Conservation (phyloP, 1,140 invertebrate genomes). For the Hypothenemus hampei region DNA sequence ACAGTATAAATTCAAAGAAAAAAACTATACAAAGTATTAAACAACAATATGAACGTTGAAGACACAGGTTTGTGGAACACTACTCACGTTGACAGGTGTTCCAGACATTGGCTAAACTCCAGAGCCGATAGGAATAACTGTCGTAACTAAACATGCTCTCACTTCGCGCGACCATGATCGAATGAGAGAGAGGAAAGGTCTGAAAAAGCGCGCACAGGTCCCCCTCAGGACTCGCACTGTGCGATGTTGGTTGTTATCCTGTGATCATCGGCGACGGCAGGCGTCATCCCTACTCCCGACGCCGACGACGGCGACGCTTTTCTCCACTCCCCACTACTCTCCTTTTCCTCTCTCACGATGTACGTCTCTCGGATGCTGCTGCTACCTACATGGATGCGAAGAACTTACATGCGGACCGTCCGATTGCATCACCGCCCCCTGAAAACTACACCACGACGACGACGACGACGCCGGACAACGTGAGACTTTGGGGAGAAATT, state of each 20-base stretch:
- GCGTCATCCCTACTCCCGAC: constrained; percentile 40
- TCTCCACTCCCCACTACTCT: too few species aligned
- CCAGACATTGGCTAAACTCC: constrained; percentile 67
- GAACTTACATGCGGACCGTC: constrained; percentile 14
- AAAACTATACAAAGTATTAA: too few species aligned
- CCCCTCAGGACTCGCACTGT: constrained; percentile 29
- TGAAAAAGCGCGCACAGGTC: constrained; percentile 37
- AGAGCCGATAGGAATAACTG: constrained; percentile 64
- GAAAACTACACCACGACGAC: constrained; percentile 10
- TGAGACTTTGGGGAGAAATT: not conserved
- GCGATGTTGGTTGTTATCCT: constrained; percentile 28
- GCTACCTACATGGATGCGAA: constrained; percentile 36
- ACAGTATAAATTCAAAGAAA: too few species aligned
- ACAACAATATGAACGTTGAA: not conserved
- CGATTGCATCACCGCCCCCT: constrained; percentile 33
- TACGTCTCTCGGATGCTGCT: constrained; percentile 20
- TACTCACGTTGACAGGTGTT: constrained; percentile 64
- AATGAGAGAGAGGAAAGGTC: constrained; percentile 38
- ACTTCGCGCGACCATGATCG: constrained; percentile 61
- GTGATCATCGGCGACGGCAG: constrained; percentile 55
- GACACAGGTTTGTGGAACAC: constrained; percentile 10
- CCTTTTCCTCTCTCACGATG: constrained; percentile 11
- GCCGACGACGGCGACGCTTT: constrained; percentile 32
- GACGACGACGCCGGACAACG: constrained; percentile 5
- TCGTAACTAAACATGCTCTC: constrained; percentile 63